Base-by-base conservation (phyloP, 2,113 vertebrate species). In the Suricata suricatta region DNA sequence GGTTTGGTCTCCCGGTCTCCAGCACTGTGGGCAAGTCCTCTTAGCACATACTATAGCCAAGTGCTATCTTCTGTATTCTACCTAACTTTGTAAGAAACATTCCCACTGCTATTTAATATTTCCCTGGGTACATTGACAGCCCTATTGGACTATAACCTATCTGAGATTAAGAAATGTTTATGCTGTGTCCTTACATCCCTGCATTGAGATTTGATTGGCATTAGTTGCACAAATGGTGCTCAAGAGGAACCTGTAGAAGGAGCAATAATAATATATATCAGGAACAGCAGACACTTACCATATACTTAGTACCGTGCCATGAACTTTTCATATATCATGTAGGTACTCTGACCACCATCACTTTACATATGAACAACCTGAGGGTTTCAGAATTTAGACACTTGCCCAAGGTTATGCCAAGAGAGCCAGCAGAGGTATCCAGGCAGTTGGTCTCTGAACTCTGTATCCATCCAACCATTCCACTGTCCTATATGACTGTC, bases 231-330 rank as follows among this genome's bases (percentile, higher is more conserved):
- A 64, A 66, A 54, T 74, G 29, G 5, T 21, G 3, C 17, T 85
- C 11, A 2, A 4, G 0, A 52, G 27, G 9, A 74, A 92, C 79
- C 15, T 57, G n/a, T 2, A 64, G 38, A 57, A 64, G 8, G 63
- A 64, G 31, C 3, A 60, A 41, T 0, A 57, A 15, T 1, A 47
- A 74, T 0, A 29, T 21, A 17, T 16, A 66, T 23, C 19, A 12
- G 21, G 35, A 47, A 76, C 16, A 33, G 0, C 0, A 7, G 31
- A 21, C 10, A 29, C 2, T 5, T 6, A 23, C 0, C 27, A 33
- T 16, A 19, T 16, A 13, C 31, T 82, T 35, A 38, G 60, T n/a
- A 14, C 14, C 16, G 1, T 63, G 90, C 10, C 74, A 76, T 47
- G 38, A 10, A 50, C 47, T 76, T 74, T 2, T 29, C 5, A 1